Evolutionary conservation across 2,888 invertebrate genomes (phyloP).

Genomic region (Cerceris rybyensis): DNA sequence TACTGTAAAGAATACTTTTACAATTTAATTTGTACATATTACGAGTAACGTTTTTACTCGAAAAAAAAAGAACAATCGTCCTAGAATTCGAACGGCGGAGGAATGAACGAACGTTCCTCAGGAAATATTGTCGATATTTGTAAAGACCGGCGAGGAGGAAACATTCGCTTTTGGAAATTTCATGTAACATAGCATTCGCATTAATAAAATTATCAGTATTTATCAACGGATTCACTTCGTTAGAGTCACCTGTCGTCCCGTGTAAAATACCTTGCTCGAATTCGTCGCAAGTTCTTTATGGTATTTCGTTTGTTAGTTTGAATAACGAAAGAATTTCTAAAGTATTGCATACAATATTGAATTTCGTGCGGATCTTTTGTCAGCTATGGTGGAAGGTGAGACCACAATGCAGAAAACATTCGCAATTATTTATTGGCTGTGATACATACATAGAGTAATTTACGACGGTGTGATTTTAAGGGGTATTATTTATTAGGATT

Average conservation of each 20-base stretch:
- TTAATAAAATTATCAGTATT: slow-evolving; percentile 78
- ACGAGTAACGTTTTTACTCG: slow-evolving; percentile 64
- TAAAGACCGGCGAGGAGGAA: slow-evolving; percentile 1
- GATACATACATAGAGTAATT: slow-evolving; percentile 56
- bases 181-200: slow-evolving; percentile 73
- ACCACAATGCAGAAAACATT: slow-evolving; percentile 64
- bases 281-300: neutral
- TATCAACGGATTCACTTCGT: slow-evolving; percentile 54
- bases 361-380: slow-evolving; percentile 31
- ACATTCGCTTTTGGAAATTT: slow-evolving; percentile 49
- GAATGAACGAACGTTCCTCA: slow-evolving; percentile 5
- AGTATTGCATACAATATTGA: neutral
- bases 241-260: neutral
- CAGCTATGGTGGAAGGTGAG: slow-evolving; percentile 42
- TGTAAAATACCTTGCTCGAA: neutral
- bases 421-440: slow-evolving; percentile 67
- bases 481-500: slow-evolving; percentile 25
- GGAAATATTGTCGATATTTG: slow-evolving; percentile 12
- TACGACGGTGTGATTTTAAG: slow-evolving; percentile 35
- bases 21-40: slow-evolving; percentile 77
- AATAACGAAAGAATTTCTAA: neutral
- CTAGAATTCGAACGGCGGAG: neutral
- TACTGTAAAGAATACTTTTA: slow-evolving; percentile 77
- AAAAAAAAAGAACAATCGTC: neutral
- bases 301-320: neutral